Conservation (phyloP, 30 jellyfish, hydroid and myxozoan genomes). For the Hydractinia symbiolongicarpus region DNA sequence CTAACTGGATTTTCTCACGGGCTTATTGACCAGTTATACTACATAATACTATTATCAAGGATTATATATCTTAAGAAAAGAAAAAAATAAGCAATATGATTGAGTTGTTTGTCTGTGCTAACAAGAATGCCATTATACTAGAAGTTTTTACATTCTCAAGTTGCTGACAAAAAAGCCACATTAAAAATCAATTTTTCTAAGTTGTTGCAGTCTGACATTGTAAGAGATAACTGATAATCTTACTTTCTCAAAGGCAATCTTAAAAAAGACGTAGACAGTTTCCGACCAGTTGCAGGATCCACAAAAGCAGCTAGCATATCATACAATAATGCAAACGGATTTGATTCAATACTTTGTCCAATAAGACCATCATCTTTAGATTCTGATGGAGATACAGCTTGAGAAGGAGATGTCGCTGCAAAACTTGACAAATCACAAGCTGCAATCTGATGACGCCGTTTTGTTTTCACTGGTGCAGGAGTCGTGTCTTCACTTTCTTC, state of each 20-base stretch:
- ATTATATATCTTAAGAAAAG: no score
- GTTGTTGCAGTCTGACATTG: no score
- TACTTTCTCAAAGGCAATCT: slow-evolving; percentile 87
- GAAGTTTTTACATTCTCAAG: no score
- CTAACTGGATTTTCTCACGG: no score
- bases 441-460: background rate
- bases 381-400: background rate
- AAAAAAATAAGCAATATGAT: no score
- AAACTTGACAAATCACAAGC: background rate
- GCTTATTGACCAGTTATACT: no score
- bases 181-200: no score
- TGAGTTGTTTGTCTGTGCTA: no score
- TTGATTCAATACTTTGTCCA: slow-evolving; percentile 8
- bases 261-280: slow-evolving; percentile 76
- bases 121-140: no score
- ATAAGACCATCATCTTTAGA: slow-evolving; percentile 39
- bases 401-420: background rate
- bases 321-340: slow-evolving; percentile 39
- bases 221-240: background rate
- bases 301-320: slow-evolving; percentile 54
- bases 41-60: no score
- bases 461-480: background rate
- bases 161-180: no score
- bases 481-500: slow-evolving; percentile 14
- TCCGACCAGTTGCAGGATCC: slow-evolving; percentile 69